Conservation (phyloP, 2,888 invertebrate genomes). For the Agrotis clavis region DNA sequence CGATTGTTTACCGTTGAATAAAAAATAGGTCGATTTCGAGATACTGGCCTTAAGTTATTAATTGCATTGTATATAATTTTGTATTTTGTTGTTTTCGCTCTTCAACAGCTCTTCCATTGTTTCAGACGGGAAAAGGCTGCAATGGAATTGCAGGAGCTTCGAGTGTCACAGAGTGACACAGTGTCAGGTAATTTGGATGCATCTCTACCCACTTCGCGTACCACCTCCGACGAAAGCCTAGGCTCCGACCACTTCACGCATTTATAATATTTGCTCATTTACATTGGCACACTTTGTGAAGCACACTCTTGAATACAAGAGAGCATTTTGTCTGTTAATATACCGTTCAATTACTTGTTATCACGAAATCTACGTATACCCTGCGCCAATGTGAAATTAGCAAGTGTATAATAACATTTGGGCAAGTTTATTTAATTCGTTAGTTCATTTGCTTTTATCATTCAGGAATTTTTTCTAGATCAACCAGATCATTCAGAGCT, state of each 20-base stretch:
- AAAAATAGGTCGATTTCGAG: too few species aligned
- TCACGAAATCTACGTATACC: slow-evolving; percentile 14
- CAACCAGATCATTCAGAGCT: slow-evolving; percentile 27
- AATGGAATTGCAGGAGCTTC: slow-evolving; percentile 88
- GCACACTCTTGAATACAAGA: slow-evolving; percentile 22
- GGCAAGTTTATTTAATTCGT: slow-evolving; percentile 35
- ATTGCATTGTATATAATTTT: not conserved
- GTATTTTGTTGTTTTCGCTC: not conserved
- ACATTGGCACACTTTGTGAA: slow-evolving; percentile 56
- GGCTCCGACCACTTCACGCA: slow-evolving; percentile 86
- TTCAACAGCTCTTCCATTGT: slow-evolving; percentile 60
- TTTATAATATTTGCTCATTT: slow-evolving; percentile 72
- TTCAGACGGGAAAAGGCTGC: slow-evolving; percentile 91
- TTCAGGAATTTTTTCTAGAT: slow-evolving; percentile 28
- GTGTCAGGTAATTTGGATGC: slow-evolving; percentile 91
- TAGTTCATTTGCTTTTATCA: slow-evolving; percentile 51
- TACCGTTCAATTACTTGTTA: slow-evolving; percentile 10
- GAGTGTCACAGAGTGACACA: slow-evolving; percentile 91
- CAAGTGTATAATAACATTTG: slow-evolving; percentile 23
- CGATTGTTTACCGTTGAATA: too few species aligned
- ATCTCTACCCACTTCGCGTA: slow-evolving; percentile 88
- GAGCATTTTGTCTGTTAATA: slow-evolving; percentile 17
- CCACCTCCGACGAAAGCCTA: slow-evolving; percentile 85
- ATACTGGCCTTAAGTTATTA: too few species aligned
- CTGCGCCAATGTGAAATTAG: slow-evolving; percentile 48